phyloP scores from a whole-genome alignment of 64 coral and sea anemone genomes.

The Stichodactyla helianthus region DNA sequence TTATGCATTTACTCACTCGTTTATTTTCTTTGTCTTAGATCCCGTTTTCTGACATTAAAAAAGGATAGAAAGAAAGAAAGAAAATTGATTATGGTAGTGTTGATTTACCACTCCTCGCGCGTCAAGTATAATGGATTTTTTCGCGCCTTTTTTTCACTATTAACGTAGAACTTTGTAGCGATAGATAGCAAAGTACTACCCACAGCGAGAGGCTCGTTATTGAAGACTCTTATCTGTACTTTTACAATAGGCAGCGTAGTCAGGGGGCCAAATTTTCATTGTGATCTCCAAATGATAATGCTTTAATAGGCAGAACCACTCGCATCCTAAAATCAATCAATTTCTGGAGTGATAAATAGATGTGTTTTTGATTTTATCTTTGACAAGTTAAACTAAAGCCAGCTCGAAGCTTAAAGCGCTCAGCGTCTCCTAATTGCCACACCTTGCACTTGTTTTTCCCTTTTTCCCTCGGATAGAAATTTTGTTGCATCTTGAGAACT shows the following conservation, averaged over 20 bases:
- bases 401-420: background rate
- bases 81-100: background rate
- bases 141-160: background rate
- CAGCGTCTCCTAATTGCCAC: background rate
- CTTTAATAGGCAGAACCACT: background rate
- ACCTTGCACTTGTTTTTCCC: background rate
- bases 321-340: background rate
- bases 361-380: constrained; percentile 7
- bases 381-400: background rate
- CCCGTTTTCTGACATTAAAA: too few species aligned
- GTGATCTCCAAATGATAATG: constrained; percentile 3
- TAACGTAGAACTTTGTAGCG: background rate
- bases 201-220: background rate
- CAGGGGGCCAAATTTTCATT: background rate
- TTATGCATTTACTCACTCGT: too few species aligned
- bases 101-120: background rate
- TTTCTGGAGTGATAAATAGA: background rate
- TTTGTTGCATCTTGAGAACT: background rate
- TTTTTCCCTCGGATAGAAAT: background rate
- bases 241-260: background rate
- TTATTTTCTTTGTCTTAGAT: too few species aligned
- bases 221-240: constrained; percentile 10
- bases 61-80: too few species aligned
- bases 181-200: background rate
- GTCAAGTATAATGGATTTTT: background rate